Base-by-base conservation (phyloP, 2,113 vertebrate species). In the Spilogale gracilis region DNA sequence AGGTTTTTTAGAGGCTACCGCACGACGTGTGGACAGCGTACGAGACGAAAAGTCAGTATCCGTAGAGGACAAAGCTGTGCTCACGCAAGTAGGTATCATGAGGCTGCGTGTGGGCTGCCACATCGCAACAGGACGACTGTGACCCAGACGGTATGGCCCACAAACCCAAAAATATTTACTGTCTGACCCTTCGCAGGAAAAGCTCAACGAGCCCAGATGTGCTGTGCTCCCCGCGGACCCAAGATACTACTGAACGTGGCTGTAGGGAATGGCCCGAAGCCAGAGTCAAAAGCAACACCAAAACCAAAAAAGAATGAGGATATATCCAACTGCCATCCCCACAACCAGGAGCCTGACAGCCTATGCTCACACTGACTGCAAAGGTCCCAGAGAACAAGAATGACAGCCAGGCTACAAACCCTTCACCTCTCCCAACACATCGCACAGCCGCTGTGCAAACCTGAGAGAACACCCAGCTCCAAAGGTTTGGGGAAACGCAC, bases 21-120 rank as follows among this genome's bases (percentile, higher is more conserved):
- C 2, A 3, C 0, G 25, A 7, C 4, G 0, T 0, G 2, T 6
- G 4, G 14, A 10, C 6, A 1, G 1, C 0, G 3, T 1, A 23
- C 0, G 9, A 45, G 30, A 32, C 13, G 1, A 27, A 30, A 6
- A 65, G 27, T 14, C 63, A 14, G 5, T 12, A 32, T 2, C 63
- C 63, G 0, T 30, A 30, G 14, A 65, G 27, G 5, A 14, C 65
- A 69, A n/a, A 16, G 65, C 52, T 6, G 58, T 0, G 1, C 48
- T 38, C 10, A 1, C 0, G 9, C 7, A 2, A 1, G 1, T 1
- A 38, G 25, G 27, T 3, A 9, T n/a, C 5, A 2, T 0, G 7
- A 6, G 50, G 25, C 82, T 58, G 63, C 8, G 43, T 7, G 69
- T 5, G 21, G 1, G 52, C 18, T 1, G 23, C 25, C 25, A 6